Conservation (phyloP, 2,797 vertebrate genomes). For the Uromys caudimaculatus region DNA sequence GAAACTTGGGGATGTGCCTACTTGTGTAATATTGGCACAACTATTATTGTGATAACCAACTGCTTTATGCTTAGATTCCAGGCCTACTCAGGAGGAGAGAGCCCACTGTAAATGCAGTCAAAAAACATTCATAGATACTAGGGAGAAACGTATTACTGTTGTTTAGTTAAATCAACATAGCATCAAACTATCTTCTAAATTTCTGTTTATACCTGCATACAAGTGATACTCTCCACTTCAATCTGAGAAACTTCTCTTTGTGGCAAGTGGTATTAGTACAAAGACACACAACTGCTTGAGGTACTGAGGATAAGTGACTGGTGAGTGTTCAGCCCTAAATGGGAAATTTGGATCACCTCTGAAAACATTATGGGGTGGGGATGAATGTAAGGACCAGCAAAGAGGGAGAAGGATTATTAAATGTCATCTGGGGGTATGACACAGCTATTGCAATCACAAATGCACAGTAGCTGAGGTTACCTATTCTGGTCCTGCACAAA, state of each 20-base stretch:
- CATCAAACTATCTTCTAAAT: not conserved
- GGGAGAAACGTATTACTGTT: not conserved
- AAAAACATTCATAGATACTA: not conserved
- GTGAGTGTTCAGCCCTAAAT: not conserved
- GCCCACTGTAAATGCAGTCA: no score
- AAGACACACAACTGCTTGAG: not conserved
- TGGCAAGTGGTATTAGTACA: not conserved
- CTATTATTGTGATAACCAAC: no score
- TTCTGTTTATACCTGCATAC: not conserved
- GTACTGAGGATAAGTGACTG: not conserved
- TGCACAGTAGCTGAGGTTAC: not conserved
- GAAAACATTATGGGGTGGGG: not conserved
- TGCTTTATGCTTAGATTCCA: not conserved
- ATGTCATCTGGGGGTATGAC: not conserved
- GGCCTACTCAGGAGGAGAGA: no score
- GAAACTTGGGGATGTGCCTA: not conserved
- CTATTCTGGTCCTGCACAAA: no score
- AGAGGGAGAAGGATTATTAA: not conserved
- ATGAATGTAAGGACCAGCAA: not conserved
- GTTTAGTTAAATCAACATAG: no score
- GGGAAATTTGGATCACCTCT: no score
- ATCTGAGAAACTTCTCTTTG: not conserved
- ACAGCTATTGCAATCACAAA: not conserved
- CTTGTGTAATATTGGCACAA: not conserved
- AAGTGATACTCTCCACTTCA: not conserved